Base-by-base conservation (phyloP, 2,797 vertebrate genomes). In the Rachycentron canadum region DNA sequence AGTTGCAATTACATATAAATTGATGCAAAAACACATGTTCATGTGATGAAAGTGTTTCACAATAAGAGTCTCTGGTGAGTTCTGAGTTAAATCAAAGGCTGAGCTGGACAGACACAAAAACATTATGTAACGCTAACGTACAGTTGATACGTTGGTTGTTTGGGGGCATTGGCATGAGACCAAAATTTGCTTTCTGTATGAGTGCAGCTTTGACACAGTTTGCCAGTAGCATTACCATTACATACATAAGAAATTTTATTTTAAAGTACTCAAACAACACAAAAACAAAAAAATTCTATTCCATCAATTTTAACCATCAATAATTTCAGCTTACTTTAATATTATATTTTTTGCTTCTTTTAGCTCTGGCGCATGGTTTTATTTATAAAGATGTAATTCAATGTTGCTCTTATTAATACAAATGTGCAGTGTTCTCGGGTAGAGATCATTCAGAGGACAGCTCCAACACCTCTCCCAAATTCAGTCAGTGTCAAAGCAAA, bases 401-500 rank as follows among this genome's bases (percentile, higher is more conserved):
- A 68, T 56, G 58, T 57, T 56, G 40, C 26, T 34, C 21, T 65
- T 57, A 67, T 28, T 63, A 65, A 50, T 66, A 67, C 0, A 21
- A 73, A 38, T 64, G 52, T 32, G 3, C 34, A 10, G 25, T 32
- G 13, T 63, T 16, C 32, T 65, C 36, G 57, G 41, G 57, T 71
- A 41, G 7, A 79, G 68, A 62, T 53, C 36, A 59, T 74, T 74
- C 21, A 66, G 49, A 82, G 77, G 60, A 58, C 53, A 74, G 25
- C 57, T 45, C 23, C 23, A 30, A 14, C 38, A 32, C 47, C 47
- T 59, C 57, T 43, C 25, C 25, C 32, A 75, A 58, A 67, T 62
- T 58, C n/a, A 66, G 6, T 41, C 30, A 55, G 26, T 8, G 10
- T 43, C 26, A 63, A 47, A 66, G 17, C 62, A 43, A 60, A 68